A percentile compares a stretch with the other conserved stretches of the same genome.
Conservation (phyloP, 1,140 invertebrate species). For the Cyclargus thomasi region DNA sequence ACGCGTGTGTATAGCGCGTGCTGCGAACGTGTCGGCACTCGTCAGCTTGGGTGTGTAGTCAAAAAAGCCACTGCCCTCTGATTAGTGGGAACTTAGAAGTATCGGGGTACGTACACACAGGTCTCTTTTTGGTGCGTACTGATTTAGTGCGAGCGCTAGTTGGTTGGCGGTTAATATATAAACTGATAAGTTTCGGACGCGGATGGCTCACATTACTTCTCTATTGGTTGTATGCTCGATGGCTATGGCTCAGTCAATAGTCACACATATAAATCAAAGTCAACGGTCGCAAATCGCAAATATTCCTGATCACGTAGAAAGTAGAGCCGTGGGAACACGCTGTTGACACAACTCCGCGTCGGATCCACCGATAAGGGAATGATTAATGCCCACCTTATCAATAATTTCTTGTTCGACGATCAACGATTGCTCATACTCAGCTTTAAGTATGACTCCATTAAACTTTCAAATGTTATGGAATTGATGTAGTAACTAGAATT, state of each 20-base stretch:
- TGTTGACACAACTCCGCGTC: conserved; percentile 29
- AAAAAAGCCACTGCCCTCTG: too few relatives aligned
- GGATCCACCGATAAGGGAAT: conserved; percentile 25
- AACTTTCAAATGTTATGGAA: background rate
- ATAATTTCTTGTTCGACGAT: background rate
- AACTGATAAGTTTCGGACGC: too few relatives aligned
- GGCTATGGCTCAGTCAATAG: background rate
- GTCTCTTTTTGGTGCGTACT: too few relatives aligned
- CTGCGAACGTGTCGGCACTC: too few relatives aligned
- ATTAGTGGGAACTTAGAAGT: too few relatives aligned
- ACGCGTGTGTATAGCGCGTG: too few relatives aligned
- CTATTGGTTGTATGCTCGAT: background rate
- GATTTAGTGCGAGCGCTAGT: too few relatives aligned
- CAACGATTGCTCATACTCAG: background rate
- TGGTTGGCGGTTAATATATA: too few relatives aligned
- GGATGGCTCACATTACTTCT: too few relatives aligned
- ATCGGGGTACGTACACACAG: too few relatives aligned
- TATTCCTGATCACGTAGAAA: conserved; percentile 28
- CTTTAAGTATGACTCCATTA: background rate
- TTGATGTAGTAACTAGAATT: background rate
- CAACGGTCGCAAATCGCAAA: conserved; percentile 16
- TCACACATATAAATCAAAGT: conserved; percentile 29
- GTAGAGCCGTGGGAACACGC: conserved; percentile 31
- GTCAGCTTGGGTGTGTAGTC: too few relatives aligned
- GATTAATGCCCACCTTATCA: conserved; percentile 23